Evolutionary conservation across 2,888 invertebrate species (phyloP).

Genomic region (Andrena camellia): DNA sequence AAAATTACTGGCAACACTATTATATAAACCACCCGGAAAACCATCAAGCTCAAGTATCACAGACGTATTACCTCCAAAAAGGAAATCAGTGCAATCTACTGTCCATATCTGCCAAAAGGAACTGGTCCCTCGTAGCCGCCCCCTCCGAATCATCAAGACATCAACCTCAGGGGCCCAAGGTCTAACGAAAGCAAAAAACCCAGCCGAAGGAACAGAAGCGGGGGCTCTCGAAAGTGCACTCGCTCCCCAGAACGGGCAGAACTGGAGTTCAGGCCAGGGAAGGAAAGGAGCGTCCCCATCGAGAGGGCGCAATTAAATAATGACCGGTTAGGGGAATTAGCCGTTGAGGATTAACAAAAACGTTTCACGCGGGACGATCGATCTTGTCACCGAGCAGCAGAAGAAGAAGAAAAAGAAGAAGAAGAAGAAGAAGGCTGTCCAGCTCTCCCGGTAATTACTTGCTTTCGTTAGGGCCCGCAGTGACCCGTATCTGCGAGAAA

Average conservation of each 20-base stretch:
- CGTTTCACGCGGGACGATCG: conserved; percentile 30
- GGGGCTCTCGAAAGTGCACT: too few relatives aligned
- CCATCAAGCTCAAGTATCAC: too few relatives aligned
- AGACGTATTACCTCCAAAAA: too few relatives aligned
- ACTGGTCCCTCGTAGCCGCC: too few relatives aligned
- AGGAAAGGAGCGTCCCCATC: background rate
- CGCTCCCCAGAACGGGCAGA: background rate
- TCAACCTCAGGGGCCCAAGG: conserved; percentile 1
- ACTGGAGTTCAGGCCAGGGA: background rate
- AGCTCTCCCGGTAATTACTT: conserved; percentile 45
- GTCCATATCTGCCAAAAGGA: too few relatives aligned
- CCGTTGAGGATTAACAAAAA: conserved; percentile 35
- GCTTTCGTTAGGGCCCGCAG: conserved; percentile 54
- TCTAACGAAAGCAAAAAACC: conserved; percentile 13
- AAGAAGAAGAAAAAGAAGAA: conserved; percentile 28
- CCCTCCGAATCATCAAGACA: conserved; percentile 5
- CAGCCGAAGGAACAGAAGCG: too few relatives aligned
- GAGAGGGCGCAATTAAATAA: conserved; percentile 13
- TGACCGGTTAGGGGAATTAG: conserved; percentile 33
- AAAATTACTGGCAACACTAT: too few relatives aligned
- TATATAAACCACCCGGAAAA: too few relatives aligned
- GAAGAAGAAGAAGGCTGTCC: conserved; percentile 17
- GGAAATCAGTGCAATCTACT: too few relatives aligned
- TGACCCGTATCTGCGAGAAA: conserved; percentile 27
- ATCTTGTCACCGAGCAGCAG: conserved; percentile 33